Conservation (phyloP, 2,797 vertebrate genomes). For the Macrochelys suwanniensis region DNA sequence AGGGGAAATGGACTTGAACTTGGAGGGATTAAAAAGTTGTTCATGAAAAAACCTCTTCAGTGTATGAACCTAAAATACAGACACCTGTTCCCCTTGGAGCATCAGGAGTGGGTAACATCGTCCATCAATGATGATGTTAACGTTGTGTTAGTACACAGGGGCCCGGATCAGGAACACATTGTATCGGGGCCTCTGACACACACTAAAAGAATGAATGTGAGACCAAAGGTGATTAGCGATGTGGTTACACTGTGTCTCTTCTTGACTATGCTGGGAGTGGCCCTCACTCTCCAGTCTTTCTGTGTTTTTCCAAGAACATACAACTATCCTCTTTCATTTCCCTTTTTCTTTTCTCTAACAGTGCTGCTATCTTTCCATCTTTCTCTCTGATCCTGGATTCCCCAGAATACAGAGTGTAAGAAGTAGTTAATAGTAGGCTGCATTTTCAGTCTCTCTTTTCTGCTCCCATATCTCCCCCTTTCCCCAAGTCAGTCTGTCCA, state of each 20-base stretch:
- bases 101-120: not conserved
- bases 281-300: not conserved
- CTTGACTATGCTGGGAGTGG: fast-evolving
- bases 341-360: not conserved
- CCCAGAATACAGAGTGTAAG: too few species aligned
- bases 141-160: not conserved
- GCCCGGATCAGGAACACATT: not conserved
- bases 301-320: not conserved
- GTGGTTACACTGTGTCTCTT: not conserved
- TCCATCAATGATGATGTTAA: not conserved
- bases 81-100: not conserved
- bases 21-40: not conserved
- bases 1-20: not conserved
- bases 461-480: not conserved
- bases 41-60: not conserved
- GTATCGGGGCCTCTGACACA: not conserved
- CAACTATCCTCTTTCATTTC: not conserved
- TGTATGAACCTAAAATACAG: not conserved
- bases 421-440: not conserved
- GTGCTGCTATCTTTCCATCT: not conserved
- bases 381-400: not conserved
- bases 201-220: not conserved
- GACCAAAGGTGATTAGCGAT: not conserved
- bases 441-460: not conserved
- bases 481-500: not conserved